phyloP scores from a whole-genome alignment of 2,797 vertebrate species.

The Darevskia mixta region DNA sequence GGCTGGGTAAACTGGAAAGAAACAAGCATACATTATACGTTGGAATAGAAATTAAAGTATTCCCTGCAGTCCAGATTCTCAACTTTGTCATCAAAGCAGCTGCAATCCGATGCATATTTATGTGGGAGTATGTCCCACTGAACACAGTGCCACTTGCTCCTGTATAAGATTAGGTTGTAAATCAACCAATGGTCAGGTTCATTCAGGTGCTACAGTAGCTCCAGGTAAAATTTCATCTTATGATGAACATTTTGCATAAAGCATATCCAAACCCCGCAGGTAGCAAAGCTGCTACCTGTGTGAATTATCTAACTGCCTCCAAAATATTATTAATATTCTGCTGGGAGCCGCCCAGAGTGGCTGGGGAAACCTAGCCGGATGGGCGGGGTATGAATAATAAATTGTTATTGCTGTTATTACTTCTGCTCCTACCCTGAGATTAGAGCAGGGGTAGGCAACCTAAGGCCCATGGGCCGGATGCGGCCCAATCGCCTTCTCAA shows the following conservation, averaged over 20 bases:
- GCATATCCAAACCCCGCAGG: not conserved
- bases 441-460: too few relatives aligned
- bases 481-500: too few relatives aligned
- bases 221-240: not conserved
- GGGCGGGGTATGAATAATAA: too few relatives aligned
- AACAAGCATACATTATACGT: slow-evolving; percentile 8
- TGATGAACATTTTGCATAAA: not conserved
- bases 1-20: slow-evolving; percentile 91
- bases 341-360: too few relatives aligned
- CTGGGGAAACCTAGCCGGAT: too few relatives aligned
- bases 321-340: not conserved
- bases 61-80: slow-evolving; percentile 10
- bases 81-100: not conserved
- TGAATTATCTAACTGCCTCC: not conserved
- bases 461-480: too few relatives aligned
- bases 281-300: not conserved
- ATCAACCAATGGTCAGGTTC: not conserved
- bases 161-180: not conserved
- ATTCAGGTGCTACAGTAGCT: not conserved
- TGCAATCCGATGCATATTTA: not conserved
- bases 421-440: not conserved
- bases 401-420: not conserved
- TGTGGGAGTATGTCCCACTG: not conserved
- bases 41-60: fast-evolving
- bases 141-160: not conserved